Conservation (phyloP, 2,797 vertebrate genomes). For the Phylloscopus collybita region DNA sequence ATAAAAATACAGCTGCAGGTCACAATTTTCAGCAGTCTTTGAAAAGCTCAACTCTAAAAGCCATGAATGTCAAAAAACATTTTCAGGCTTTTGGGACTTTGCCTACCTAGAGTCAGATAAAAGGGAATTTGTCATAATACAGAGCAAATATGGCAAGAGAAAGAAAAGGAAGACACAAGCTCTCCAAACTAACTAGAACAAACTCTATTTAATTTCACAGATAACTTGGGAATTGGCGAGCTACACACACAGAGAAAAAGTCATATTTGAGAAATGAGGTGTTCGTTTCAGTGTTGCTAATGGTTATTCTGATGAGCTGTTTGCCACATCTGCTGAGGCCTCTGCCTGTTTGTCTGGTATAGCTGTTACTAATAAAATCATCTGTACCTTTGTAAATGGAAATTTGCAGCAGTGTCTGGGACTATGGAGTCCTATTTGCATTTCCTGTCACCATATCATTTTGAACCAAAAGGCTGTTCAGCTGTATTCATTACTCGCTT, state of each 20-base stretch:
- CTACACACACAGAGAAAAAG: not conserved
- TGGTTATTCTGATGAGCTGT: not conserved
- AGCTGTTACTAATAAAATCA: not conserved
- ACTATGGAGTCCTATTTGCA: not conserved
- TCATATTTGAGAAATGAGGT: not conserved
- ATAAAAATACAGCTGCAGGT: constrained; percentile 29
- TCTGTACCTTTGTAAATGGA: not conserved
- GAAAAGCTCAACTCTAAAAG: constrained; percentile 51
- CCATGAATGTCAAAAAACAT: constrained; percentile 34
- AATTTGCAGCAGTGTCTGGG: not conserved
- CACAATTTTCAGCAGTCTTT: constrained; percentile 65
- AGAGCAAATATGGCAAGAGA: constrained; percentile 31
- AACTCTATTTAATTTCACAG: constrained; percentile 37
- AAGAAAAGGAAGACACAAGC: not conserved
- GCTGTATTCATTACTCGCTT: constrained; percentile 37
- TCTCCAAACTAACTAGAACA: not conserved
- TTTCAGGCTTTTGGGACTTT: constrained; percentile 38
- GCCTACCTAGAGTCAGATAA: constrained; percentile 46
- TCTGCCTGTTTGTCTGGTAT: not conserved
- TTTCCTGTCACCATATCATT: not conserved
- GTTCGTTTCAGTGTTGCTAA: constrained; percentile 11
- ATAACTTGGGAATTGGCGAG: not conserved
- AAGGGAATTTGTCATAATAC: constrained; percentile 43
- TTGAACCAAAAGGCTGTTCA: not conserved
- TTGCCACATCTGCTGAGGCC: not conserved